Percentiles rank a stretch among this genome's conserved stretches.
phyloP scores from a whole-genome alignment of 2,113 vertebrate genomes.

The Tragelaphus strepsiceros region DNA sequence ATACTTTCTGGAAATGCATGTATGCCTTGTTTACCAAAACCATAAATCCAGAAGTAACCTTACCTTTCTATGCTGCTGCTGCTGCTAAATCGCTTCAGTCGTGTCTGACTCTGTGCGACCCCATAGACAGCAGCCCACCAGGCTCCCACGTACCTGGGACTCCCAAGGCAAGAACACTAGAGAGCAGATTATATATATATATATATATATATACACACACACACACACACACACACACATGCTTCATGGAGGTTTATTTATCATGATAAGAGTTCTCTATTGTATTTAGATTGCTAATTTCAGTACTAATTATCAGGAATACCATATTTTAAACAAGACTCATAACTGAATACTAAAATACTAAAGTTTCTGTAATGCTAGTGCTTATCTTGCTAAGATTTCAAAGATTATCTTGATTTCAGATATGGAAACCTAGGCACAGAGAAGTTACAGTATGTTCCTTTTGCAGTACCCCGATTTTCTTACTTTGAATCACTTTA shows the following conservation, averaged over 20 bases:
- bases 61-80: not conserved
- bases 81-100: too few species aligned
- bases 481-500: not conserved
- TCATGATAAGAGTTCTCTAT: not conserved
- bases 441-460: not conserved
- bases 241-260: not conserved
- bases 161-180: too few species aligned
- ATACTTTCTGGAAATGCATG: not conserved
- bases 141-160: too few species aligned
- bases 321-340: not conserved
- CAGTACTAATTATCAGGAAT: not conserved
- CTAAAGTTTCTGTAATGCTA: not conserved
- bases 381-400: not conserved
- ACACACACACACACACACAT: too few species aligned
- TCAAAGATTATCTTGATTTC: not conserved
- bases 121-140: too few species aligned
- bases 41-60: not conserved
- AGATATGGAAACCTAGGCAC: not conserved
- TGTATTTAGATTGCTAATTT: not conserved
- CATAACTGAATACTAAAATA: not conserved
- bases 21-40: not conserved
- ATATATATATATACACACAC: accelerated
- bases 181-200: not conserved
- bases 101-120: too few species aligned
- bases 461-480: not conserved